Percentiles rank a stretch among this genome's conserved stretches.
These are phyloP conservation scores for Lamellibrachia satsuma DNA, from an alignment of 2,888 invertebrate genomes.

Conservation along the genomic window DNA sequence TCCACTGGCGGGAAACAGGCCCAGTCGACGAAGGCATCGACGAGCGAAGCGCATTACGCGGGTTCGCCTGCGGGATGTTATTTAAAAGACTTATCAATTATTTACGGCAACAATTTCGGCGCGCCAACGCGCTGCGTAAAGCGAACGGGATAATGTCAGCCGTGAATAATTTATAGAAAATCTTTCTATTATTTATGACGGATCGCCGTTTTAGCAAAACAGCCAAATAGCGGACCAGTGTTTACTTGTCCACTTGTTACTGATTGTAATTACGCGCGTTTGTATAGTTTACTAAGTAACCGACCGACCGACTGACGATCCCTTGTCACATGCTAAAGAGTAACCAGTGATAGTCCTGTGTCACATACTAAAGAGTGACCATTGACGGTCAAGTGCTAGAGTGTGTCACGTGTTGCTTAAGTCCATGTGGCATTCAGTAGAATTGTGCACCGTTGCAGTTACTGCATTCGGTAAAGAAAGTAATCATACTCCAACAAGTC, in stretches of 20 bases:
- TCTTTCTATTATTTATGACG: slow-evolving; percentile 7
- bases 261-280: not conserved
- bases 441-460: not conserved
- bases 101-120: slow-evolving; percentile 17
- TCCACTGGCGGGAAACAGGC: no score
- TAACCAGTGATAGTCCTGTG: not conserved
- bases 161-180: slow-evolving; percentile 11
- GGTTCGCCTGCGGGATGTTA: not conserved
- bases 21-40: not conserved
- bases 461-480: no score
- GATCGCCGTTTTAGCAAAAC: not conserved
- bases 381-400: no score
- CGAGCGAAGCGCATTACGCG: not conserved
- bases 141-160: slow-evolving; percentile 11
- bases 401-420: not conserved
- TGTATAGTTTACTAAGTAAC: not conserved
- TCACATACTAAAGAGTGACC: not conserved
- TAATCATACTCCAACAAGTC: no score
- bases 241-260: not conserved
- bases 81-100: slow-evolving; percentile 10
- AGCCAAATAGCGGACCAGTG: not conserved
- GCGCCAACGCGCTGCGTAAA: not conserved
- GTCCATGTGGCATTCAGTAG: not conserved
- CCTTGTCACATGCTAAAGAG: not conserved
- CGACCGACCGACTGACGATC: no score